A percentile compares a stretch with the other conserved stretches of the same genome.
phyloP scores from a whole-genome alignment of 92 coral and sea anemone genomes.

The Phymanthus crucifer region DNA sequence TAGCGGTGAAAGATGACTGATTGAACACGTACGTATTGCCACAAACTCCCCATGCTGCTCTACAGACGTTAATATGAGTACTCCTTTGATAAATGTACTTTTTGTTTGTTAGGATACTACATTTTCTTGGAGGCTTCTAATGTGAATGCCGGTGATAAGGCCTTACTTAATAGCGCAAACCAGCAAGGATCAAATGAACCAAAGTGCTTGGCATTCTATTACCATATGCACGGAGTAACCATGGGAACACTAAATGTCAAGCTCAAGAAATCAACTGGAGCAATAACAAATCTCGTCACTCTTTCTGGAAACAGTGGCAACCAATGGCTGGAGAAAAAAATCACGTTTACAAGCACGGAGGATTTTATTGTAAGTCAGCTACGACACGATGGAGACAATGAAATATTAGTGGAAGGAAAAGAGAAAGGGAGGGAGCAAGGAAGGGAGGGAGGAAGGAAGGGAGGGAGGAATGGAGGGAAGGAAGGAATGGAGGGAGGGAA shows the following conservation, averaged over 20 bases:
- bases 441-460: too few species aligned
- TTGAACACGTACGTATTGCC: too few species aligned
- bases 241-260: constrained; percentile 38
- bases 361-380: constrained; percentile 33
- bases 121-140: constrained; percentile 39
- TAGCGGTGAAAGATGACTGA: too few species aligned
- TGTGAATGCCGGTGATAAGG: constrained; percentile 14
- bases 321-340: constrained; percentile 32
- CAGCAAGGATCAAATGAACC: constrained; percentile 17
- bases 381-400: too few species aligned
- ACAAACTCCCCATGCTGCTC: too few species aligned
- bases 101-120: constrained; percentile 43
- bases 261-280: constrained; percentile 6
- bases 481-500: too few species aligned
- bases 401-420: too few species aligned
- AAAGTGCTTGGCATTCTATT: constrained; percentile 40
- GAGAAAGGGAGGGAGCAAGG: too few species aligned
- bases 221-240: constrained; percentile 47
- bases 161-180: constrained; percentile 35
- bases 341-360: constrained; percentile 23
- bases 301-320: constrained; percentile 51
- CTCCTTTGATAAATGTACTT: too few species aligned
- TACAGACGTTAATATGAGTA: too few species aligned
- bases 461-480: too few species aligned
- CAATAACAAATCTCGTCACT: background rate